These are phyloP conservation scores for Cyphomyrus discorhynchus DNA, from an alignment of 2,113 vertebrate genomes.

Conservation along the genomic window DNA sequence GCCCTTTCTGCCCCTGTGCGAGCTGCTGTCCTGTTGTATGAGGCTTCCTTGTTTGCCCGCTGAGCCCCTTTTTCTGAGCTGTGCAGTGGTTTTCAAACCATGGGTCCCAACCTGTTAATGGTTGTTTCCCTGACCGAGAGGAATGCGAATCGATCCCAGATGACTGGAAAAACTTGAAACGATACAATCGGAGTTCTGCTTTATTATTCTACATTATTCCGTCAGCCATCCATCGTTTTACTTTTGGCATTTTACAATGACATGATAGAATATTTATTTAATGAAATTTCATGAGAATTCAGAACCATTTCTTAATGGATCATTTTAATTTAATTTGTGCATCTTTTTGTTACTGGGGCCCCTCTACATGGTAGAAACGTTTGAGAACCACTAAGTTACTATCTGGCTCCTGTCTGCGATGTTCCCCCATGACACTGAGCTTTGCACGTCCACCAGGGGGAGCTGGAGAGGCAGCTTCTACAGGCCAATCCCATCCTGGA, in stretches of 20 bases:
- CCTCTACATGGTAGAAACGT: neutral
- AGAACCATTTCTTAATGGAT: neutral
- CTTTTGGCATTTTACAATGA: neutral
- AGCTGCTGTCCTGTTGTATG: constrained; percentile 17
- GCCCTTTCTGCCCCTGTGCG: constrained; percentile 20
- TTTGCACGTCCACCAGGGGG: constrained; percentile 64
- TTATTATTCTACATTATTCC: neutral
- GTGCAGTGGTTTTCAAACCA: constrained; percentile 8
- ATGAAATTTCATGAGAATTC: neutral
- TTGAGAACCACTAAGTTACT: constrained; percentile 9
- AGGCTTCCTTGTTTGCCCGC: constrained; percentile 22
- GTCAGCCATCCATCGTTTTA: neutral
- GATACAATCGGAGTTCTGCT: neutral
- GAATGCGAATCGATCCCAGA: neutral
- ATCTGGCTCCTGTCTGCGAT: neutral
- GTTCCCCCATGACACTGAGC: constrained; percentile 25
- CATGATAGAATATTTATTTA: neutral
- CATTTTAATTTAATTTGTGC: neutral
- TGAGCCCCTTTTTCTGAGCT: constrained; percentile 8
- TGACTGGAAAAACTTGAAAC: neutral
- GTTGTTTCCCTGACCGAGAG: neutral
- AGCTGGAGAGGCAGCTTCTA: constrained; percentile 81
- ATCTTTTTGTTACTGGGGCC: neutral
- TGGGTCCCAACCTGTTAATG: neutral
- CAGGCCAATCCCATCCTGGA: constrained; percentile 87